Percentiles rank a stretch among this genome's conserved stretches.
Conservation (phyloP, 1,140 invertebrate genomes). For the Himalopsyche phryganea region DNA sequence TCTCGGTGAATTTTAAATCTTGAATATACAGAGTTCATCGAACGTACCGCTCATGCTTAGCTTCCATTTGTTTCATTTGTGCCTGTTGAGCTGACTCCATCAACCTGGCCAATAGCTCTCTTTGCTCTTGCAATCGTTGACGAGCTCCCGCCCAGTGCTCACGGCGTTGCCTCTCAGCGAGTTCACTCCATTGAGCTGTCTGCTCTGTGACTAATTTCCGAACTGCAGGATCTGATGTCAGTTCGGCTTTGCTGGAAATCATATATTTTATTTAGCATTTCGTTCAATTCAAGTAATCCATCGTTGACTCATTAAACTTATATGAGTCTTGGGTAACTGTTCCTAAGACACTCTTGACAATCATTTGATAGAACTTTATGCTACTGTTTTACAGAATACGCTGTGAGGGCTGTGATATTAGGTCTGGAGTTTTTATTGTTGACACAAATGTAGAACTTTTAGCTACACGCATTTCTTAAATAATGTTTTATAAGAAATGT, state of each 20-base stretch:
- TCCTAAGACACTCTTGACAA: too few species aligned
- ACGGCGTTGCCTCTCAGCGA: constrained; percentile 82
- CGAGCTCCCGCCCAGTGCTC: constrained; percentile 88
- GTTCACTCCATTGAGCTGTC: constrained; percentile 89
- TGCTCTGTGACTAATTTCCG: constrained; percentile 83
- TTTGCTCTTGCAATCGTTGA: constrained; percentile 79
- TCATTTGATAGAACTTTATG: too few species aligned
- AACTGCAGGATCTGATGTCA: constrained; percentile 73
- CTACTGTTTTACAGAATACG: too few species aligned
- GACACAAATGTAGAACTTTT: too few species aligned
- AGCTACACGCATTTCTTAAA: too few species aligned
- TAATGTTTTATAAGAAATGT: too few species aligned
- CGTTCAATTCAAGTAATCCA: not conserved
- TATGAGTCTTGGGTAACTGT: too few species aligned
- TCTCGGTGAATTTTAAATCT: too few species aligned
- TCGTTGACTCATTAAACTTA: not conserved
- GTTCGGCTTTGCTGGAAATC: constrained; percentile 67
- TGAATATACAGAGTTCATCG: too few species aligned
- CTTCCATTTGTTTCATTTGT: constrained; percentile 89
- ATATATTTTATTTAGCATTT: not conserved
- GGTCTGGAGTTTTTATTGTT: too few species aligned
- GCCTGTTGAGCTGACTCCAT: constrained; percentile 78
- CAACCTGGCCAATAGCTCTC: constrained; percentile 79
- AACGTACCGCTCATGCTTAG: constrained; percentile 78
- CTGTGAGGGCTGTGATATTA: too few species aligned